phyloP scores from a whole-genome alignment of 2,888 invertebrate species.

The Listrodromus nycthemerus region DNA sequence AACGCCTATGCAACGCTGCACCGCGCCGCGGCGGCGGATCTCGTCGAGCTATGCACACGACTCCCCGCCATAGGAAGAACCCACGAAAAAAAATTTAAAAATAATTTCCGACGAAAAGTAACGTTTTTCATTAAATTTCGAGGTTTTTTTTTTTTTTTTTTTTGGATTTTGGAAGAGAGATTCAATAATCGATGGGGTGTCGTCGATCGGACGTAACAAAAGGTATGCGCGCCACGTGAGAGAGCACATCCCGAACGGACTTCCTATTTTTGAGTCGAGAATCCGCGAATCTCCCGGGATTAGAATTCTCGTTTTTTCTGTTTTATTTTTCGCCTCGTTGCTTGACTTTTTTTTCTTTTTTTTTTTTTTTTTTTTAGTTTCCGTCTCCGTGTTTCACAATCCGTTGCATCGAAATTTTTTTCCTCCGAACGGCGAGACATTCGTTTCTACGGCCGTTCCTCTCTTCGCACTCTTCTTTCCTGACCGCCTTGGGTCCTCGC shows the following conservation, averaged over 20 bases:
- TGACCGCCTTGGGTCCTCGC: slow-evolving; percentile 35
- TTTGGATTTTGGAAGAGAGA: background rate
- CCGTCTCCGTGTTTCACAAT: slow-evolving; percentile 12
- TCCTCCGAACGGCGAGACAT: slow-evolving; percentile 7
- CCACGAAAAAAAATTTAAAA: slow-evolving; percentile 12
- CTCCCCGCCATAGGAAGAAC: slow-evolving; percentile 43
- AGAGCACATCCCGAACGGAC: background rate
- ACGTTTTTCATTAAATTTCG: too few relatives aligned
- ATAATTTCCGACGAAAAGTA: background rate
- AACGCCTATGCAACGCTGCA: slow-evolving; percentile 65
- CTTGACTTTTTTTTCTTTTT: slow-evolving; percentile 55
- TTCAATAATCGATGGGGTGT: background rate
- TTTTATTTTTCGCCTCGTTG: slow-evolving; percentile 64
- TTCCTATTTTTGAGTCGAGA: slow-evolving; percentile 62
- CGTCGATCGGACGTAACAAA: slow-evolving; percentile 16
- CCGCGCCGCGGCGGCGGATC: slow-evolving; percentile 61
- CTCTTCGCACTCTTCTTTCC: slow-evolving; percentile 8
- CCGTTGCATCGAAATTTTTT: slow-evolving; percentile 59
- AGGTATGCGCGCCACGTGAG: background rate
- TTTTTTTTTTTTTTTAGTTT: slow-evolving; percentile 59
- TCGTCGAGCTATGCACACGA: slow-evolving; percentile 66
- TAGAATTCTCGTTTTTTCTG: slow-evolving; percentile 61
- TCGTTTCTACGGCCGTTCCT: slow-evolving; percentile 23
- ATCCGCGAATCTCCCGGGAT: slow-evolving; percentile 45
- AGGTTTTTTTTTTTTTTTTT: too few relatives aligned